These are phyloP conservation scores for Dioctria rufipes DNA, from an alignment of 2,888 invertebrate species.

Conservation along the genomic window DNA sequence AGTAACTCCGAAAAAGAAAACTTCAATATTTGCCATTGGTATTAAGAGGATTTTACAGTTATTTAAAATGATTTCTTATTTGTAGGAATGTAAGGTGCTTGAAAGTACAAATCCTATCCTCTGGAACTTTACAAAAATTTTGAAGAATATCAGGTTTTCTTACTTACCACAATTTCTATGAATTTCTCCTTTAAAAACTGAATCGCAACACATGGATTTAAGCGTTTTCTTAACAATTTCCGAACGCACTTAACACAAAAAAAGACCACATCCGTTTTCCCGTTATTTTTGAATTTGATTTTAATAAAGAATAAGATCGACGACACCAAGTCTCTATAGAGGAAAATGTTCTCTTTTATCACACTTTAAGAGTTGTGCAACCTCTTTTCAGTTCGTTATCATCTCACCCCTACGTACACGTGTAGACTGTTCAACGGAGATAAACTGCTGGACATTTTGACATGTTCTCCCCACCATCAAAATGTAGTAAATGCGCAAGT, in stretches of 20 bases:
- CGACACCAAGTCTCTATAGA: slow-evolving; percentile 2
- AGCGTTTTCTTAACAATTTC: not conserved
- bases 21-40: no score
- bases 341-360: not conserved
- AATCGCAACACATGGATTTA: not conserved
- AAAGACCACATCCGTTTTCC: not conserved
- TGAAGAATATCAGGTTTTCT: no score
- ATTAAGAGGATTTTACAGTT: no score
- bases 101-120: no score
- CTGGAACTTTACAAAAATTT: no score
- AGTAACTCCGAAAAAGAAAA: no score
- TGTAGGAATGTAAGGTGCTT: no score
- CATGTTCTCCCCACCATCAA: slow-evolving; percentile 55
- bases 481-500: slow-evolving; percentile 21
- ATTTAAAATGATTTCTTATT: no score
- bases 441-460: slow-evolving; percentile 53
- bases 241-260: not conserved
- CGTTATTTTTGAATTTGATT: slow-evolving; percentile 1
- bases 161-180: not conserved
- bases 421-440: slow-evolving; percentile 55
- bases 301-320: not conserved
- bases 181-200: not conserved
- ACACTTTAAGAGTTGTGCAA: slow-evolving; percentile 6
- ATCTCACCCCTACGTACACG: slow-evolving; percentile 52
- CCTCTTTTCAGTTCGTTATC: not conserved